These are phyloP conservation scores for Trachelus tabidus DNA, from an alignment of 2,888 invertebrate species.

Conservation along the genomic window DNA sequence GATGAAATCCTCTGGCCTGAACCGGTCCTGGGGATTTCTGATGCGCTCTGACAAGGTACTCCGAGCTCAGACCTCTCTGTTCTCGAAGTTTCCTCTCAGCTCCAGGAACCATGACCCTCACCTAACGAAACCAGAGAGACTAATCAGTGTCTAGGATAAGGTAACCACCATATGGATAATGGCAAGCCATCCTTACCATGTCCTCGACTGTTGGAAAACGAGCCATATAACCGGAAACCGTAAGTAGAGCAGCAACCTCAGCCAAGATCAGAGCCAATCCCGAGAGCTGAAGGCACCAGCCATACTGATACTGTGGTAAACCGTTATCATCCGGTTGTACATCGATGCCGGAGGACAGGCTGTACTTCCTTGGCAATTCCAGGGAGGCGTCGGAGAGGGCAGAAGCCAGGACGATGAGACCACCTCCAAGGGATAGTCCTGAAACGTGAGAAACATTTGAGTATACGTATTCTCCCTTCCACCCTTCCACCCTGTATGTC, in stretches of 20 bases:
- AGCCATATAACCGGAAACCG: slow-evolving; percentile 72
- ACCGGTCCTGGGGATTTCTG: slow-evolving; percentile 60
- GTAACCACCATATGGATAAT: neutral
- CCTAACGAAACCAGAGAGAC: slow-evolving; percentile 57
- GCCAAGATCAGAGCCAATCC: slow-evolving; percentile 71
- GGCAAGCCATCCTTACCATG: slow-evolving; percentile 65
- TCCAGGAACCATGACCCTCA: slow-evolving; percentile 73
- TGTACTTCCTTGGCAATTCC: slow-evolving; percentile 63
- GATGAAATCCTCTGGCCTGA: slow-evolving; percentile 53
- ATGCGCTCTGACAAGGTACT: slow-evolving; percentile 66
- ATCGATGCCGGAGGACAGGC: slow-evolving; percentile 47
- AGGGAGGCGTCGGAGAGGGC: slow-evolving; percentile 72
- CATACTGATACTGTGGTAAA: slow-evolving; percentile 69
- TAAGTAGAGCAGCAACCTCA: slow-evolving; percentile 71
- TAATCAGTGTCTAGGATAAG: neutral
- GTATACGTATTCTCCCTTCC: neutral
- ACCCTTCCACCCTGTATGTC: neutral
- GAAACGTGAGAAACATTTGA: slow-evolving; percentile 45
- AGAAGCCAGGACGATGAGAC: slow-evolving; percentile 72
- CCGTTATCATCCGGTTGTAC: slow-evolving; percentile 51
- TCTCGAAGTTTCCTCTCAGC: slow-evolving; percentile 71
- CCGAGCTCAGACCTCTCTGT: slow-evolving; percentile 69
- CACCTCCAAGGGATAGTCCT: slow-evolving; percentile 73
- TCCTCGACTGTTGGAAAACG: slow-evolving; percentile 72
- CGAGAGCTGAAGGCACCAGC: slow-evolving; percentile 74